A percentile compares a stretch with the other conserved stretches of the same genome.
Conservation (phyloP, 2,113 vertebrate genomes). For the Tautogolabrus adspersus region DNA sequence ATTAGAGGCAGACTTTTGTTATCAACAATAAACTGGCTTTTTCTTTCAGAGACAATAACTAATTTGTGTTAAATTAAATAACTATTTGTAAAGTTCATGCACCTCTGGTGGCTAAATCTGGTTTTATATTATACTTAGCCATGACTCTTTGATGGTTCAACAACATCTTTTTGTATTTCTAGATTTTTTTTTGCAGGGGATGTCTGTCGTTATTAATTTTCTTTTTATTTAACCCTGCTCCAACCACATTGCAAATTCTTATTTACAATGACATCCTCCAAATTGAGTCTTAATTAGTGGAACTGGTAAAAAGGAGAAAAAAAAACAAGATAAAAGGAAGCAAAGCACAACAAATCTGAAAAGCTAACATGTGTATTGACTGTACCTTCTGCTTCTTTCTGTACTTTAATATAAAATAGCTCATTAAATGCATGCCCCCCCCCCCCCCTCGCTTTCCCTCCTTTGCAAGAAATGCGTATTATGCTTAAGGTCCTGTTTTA, state of each 20-base stretch:
- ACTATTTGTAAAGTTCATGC: background rate
- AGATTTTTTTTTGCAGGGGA: background rate
- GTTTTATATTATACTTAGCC: background rate
- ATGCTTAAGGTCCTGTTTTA: background rate
- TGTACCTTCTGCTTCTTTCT: background rate
- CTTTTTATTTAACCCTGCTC: constrained; percentile 27
- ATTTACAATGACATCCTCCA: background rate
- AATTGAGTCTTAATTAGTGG: background rate
- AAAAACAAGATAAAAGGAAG: background rate
- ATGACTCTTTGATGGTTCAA: background rate
- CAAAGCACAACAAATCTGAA: background rate
- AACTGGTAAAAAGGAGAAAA: background rate
- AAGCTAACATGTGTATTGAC: background rate
- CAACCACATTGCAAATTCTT: background rate
- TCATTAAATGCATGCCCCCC: background rate
- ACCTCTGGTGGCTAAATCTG: background rate
- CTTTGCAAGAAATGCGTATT: background rate
- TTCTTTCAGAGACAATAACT: background rate
- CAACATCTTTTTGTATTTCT: background rate
- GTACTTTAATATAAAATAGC: background rate
- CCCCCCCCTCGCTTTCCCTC: background rate
- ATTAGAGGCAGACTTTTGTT: background rate
- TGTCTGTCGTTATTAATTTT: background rate
- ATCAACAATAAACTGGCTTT: background rate
- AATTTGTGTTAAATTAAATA: constrained; percentile 1